Evolutionary conservation across 2,113 vertebrate genomes (phyloP).

Genomic region (Elanoides forficatus): DNA sequence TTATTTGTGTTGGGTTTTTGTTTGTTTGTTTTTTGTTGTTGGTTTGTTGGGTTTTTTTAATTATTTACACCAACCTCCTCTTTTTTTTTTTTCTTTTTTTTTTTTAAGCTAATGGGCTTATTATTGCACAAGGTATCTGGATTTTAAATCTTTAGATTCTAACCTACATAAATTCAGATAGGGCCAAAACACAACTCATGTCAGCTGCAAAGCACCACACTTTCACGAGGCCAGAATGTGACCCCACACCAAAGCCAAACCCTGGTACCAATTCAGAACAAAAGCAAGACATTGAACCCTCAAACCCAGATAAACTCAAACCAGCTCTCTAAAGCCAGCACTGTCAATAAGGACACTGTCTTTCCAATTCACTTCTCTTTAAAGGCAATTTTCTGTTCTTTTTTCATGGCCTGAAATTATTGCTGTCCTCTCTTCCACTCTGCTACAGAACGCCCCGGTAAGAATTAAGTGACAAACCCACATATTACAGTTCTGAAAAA

Average conservation of each 20-base stretch:
- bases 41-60: neutral
- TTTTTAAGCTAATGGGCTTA: neutral
- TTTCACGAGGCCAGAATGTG: neutral
- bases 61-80: neutral
- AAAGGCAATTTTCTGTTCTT: neutral
- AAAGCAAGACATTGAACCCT: neutral
- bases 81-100: neutral
- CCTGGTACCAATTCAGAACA: neutral
- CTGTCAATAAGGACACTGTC: neutral
- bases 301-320: neutral
- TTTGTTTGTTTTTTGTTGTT: too few species aligned
- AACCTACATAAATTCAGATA: neutral
- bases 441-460: neutral
- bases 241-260: neutral
- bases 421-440: neutral
- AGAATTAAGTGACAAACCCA: neutral
- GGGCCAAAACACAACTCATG: neutral
- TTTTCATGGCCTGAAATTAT: neutral
- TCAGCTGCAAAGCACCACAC: neutral
- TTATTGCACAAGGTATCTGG: constrained; percentile 1
- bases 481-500: neutral
- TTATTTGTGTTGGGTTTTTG: neutral
- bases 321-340: neutral
- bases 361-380: neutral
- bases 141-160: neutral